Conservation (phyloP, 2,797 vertebrate genomes). For the Syngnathus acus region DNA sequence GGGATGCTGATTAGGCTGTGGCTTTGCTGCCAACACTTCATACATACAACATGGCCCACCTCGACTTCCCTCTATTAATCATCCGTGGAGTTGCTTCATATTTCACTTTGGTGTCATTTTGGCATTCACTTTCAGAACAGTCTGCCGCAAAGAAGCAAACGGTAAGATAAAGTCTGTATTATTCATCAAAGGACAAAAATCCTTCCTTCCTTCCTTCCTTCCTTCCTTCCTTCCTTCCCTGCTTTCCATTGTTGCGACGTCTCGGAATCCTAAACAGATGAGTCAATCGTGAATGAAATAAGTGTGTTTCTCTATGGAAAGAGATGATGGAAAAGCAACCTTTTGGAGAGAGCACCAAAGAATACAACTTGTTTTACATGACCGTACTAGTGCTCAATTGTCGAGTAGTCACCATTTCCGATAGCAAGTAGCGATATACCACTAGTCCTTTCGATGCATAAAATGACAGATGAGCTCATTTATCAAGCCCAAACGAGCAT, state of each 20-base stretch:
- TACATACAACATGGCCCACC: slow-evolving; percentile 9
- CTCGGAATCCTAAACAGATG: neutral
- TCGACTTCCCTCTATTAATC: slow-evolving; percentile 30
- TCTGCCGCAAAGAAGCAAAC: neutral
- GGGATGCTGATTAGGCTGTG: slow-evolving; percentile 31
- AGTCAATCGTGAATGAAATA: neutral
- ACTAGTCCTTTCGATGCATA: too few relatives aligned
- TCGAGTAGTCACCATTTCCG: too few relatives aligned
- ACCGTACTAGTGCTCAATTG: too few relatives aligned
- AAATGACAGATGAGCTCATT: too few relatives aligned
- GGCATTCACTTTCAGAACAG: slow-evolving; percentile 3
- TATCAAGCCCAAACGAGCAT: too few relatives aligned
- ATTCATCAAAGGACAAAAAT: neutral
- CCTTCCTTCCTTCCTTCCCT: neutral
- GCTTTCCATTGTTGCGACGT: neutral
- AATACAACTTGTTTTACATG: too few relatives aligned
- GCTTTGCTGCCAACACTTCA: slow-evolving; percentile 27
- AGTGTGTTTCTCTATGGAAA: too few relatives aligned
- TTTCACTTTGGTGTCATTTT: slow-evolving; percentile 25
- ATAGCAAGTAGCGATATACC: too few relatives aligned
- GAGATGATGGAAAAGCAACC: too few relatives aligned
- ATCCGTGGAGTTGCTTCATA: slow-evolving; percentile 18
- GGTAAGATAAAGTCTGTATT: neutral
- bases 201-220: neutral
- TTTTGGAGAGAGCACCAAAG: too few relatives aligned